These are phyloP conservation scores for Chaetogeoica ovagalla DNA, from an alignment of 2,888 invertebrate genomes.

Conservation along the genomic window DNA sequence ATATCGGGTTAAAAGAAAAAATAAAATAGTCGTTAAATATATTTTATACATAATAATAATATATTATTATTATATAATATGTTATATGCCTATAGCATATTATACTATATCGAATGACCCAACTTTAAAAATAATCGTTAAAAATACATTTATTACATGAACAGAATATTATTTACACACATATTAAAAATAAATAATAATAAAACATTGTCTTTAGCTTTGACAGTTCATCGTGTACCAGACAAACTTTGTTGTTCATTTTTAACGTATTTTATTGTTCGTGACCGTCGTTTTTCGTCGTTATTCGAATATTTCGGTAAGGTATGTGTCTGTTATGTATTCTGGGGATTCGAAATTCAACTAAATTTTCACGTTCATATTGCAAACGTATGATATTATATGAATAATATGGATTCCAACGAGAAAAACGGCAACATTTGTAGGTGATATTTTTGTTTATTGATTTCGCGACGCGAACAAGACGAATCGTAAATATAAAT, in stretches of 20 bases:
- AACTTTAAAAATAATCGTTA: slow-evolving; percentile 8
- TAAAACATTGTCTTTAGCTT: slow-evolving; percentile 16
- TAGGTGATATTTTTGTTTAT: too few relatives aligned
- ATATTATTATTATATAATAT: background rate
- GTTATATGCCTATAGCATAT: background rate
- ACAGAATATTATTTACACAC: background rate
- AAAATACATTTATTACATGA: slow-evolving; percentile 7
- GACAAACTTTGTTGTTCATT: background rate
- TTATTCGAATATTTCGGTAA: too few relatives aligned
- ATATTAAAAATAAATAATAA: background rate
- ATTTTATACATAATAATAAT: background rate
- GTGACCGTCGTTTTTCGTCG: too few relatives aligned
- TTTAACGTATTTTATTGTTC: background rate
- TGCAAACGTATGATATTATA: too few relatives aligned
- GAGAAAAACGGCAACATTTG: too few relatives aligned
- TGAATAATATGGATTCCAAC: too few relatives aligned
- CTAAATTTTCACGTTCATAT: too few relatives aligned
- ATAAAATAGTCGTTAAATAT: background rate
- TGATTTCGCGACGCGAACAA: too few relatives aligned
- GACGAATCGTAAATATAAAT: too few relatives aligned
- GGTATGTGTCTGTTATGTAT: too few relatives aligned
- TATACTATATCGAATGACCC: background rate
- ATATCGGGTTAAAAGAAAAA: too few relatives aligned
- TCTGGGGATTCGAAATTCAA: too few relatives aligned
- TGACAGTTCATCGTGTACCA: background rate